A percentile compares a stretch with the other conserved stretches of the same genome.
Evolutionary conservation across 2,113 vertebrate genomes (phyloP).

Genomic region (Syrrhaptes paradoxus): DNA sequence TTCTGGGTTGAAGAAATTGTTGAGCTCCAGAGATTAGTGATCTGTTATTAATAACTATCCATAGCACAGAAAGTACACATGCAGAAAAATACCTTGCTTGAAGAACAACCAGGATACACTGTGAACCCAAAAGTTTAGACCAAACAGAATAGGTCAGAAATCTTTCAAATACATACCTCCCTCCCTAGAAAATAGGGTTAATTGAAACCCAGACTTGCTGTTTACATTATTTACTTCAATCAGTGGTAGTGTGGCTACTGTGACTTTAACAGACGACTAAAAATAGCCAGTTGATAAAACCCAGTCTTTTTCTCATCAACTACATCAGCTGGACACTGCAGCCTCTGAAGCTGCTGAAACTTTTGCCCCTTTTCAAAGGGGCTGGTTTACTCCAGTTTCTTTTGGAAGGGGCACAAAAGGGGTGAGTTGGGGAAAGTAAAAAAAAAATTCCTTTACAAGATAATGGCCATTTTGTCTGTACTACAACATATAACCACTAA

Average conservation of each 20-base stretch:
- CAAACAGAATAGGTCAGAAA: neutral
- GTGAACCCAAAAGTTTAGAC: neutral
- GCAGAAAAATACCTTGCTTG: neutral
- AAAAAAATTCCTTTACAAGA: neutral
- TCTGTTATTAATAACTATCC: neutral
- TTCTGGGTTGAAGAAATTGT: neutral
- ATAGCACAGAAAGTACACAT: neutral
- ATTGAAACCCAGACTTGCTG: neutral
- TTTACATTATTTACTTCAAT: neutral
- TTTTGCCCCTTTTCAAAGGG: neutral
- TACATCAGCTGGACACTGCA: neutral
- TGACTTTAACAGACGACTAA: neutral
- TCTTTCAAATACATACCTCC: accelerated
- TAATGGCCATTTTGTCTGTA: neutral
- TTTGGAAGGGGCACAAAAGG: neutral
- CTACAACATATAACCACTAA: neutral
- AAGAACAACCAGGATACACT: neutral
- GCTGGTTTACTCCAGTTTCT: neutral
- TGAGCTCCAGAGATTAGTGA: neutral
- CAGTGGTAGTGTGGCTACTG: neutral
- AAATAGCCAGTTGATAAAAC: neutral
- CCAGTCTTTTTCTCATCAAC: neutral
- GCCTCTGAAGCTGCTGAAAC: neutral
- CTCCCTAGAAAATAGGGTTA: neutral
- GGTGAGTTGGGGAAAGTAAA: neutral